phyloP scores from a whole-genome alignment of 2,113 vertebrate species.

The Chaenogobius annularis region DNA sequence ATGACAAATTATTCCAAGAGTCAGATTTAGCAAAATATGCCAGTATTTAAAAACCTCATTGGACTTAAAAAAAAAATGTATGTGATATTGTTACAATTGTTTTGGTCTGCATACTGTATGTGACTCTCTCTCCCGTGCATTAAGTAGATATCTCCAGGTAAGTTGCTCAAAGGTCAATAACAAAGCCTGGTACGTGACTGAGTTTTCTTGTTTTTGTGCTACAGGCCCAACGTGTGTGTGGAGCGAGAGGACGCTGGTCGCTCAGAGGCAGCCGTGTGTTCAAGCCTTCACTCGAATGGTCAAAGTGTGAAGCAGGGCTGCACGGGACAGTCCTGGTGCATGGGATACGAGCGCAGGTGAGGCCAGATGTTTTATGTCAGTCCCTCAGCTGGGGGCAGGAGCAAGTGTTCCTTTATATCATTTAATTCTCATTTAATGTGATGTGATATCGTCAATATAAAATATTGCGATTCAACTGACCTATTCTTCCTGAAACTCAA shows the following conservation, averaged over 20 bases:
- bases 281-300: slow-evolving; percentile 80
- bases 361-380: slow-evolving; percentile 30
- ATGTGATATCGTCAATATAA: too few relatives aligned
- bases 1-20: background rate
- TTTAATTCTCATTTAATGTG: too few relatives aligned
- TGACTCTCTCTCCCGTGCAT: background rate
- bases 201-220: slow-evolving; percentile 46
- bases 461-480: background rate
- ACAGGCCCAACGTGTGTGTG: slow-evolving; percentile 88
- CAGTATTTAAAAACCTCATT: too few relatives aligned
- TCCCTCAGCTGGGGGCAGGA: too few relatives aligned
- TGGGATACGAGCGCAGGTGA: slow-evolving; percentile 85
- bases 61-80: too few relatives aligned
- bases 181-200: slow-evolving; percentile 4
- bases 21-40: background rate
- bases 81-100: too few relatives aligned
- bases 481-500: background rate
- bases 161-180: background rate
- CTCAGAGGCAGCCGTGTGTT: slow-evolving; percentile 84
- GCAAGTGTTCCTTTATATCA: too few relatives aligned
- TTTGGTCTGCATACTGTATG: background rate
- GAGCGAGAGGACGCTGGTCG: slow-evolving; percentile 81
- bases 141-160: background rate
- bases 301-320: slow-evolving; percentile 86
- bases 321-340: slow-evolving; percentile 80